Percentiles rank a stretch among this genome's conserved stretches.
These are phyloP conservation scores for Strongylocentrotus purpuratus DNA, from an alignment of 35 echinoderm and acorn worm species.

Conservation along the genomic window DNA sequence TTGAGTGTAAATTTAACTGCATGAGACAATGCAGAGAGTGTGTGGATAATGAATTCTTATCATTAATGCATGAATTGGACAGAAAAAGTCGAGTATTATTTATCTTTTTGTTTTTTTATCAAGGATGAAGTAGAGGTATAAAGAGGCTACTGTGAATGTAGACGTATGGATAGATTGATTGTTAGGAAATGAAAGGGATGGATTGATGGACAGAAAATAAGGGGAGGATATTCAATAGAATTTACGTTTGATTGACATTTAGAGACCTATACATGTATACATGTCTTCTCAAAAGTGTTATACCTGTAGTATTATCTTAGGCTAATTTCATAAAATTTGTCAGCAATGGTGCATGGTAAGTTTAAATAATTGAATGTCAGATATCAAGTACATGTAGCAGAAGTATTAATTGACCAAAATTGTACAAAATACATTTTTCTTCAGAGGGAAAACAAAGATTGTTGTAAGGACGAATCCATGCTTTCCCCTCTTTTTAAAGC, in stretches of 20 bases:
- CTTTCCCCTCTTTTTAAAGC: no score
- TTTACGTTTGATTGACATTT: background rate
- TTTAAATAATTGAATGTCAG: no score
- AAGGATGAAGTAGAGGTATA: background rate
- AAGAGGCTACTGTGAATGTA: background rate
- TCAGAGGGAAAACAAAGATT: no score
- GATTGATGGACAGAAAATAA: background rate
- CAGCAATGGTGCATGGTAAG: no score
- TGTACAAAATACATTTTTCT: no score
- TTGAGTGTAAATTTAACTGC: background rate
- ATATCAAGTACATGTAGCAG: no score
- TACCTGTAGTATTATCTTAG: no score
- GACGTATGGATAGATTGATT: background rate
- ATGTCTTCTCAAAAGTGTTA: background rate
- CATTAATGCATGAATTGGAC: constrained; percentile 35
- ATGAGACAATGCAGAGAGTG: background rate
- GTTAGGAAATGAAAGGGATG: background rate
- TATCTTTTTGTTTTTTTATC: background rate
- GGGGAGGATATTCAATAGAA: background rate
- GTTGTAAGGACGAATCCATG: no score
- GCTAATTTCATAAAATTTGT: no score
- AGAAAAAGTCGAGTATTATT: background rate
- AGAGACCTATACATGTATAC: background rate
- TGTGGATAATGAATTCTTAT: constrained; percentile 12
- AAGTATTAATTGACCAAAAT: no score